Base-by-base conservation (phyloP, 2,888 invertebrate species). In the Amblyjoppa fuscipennis region DNA sequence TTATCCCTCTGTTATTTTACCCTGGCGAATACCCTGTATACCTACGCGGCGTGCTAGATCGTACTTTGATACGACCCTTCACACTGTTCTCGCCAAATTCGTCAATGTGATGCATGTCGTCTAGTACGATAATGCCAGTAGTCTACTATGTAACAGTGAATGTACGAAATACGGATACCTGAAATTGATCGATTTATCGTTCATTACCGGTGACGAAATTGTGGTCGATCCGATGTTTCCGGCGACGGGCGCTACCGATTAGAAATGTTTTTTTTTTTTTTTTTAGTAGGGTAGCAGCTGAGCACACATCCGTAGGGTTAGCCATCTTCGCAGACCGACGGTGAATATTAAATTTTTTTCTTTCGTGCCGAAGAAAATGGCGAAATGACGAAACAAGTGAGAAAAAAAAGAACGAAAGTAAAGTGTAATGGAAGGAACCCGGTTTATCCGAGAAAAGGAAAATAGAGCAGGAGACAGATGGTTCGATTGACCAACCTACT, bases 311-410 rank as follows among this genome's bases (percentile, higher is more conserved):
- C n/a, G 20, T 56, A 49, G 16, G n/a, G 16, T 51, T 70, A 31
- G 51, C 70, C n/a, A 64, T 41, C 31, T 76, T 61, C 74, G 73
- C 64, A 68, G 68, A 81, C 59, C 77, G 51, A 25, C 69, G 69
- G 69, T 51, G 81, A 84, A 84, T 81, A 81, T 84, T 74, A 78
- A 84, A 84, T 84, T 77, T 84, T 68, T 61, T 70, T 49, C 70
- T 51, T 20, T 74, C 51, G 20, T 73, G 71, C 49, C 45, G 61
- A n/a, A 41, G 69, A 25, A 81, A 49, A 80, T 76, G 80, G 73
- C 34, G 76, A 73, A 64, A 11, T 13, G 45, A 45, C 16, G 25
- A 51, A 20, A 68, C 9, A 45, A 41, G 25, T 5, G 68, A 68
- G 20, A 5, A 5, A 20, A 5, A 20, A 41, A 41, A 68, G 25